A percentile compares a stretch with the other conserved stretches of the same genome.
Conservation (phyloP, 2,797 vertebrate genomes). For the Coregonus suidteri region DNA sequence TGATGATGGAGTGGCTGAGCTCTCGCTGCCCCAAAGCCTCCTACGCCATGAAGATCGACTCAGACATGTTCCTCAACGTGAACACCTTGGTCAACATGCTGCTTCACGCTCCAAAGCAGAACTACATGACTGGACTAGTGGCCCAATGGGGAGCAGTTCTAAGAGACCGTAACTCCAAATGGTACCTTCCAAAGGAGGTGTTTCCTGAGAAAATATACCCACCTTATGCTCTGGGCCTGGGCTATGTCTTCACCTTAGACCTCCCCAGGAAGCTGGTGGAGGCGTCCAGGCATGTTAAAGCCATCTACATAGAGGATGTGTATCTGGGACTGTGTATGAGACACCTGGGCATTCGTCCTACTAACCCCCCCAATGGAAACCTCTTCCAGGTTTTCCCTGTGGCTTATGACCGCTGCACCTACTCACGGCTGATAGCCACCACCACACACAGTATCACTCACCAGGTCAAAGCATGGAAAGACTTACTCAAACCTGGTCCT, state of each 20-base stretch:
- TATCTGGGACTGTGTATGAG: slow-evolving; percentile 55
- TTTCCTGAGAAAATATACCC: slow-evolving; percentile 56
- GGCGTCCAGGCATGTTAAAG: too few relatives aligned
- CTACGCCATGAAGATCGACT: slow-evolving; percentile 34
- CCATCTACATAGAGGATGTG: too few relatives aligned
- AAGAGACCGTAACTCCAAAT: slow-evolving; percentile 38
- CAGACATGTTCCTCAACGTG: slow-evolving; percentile 72
- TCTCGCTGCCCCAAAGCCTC: too few relatives aligned
- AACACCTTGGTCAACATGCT: slow-evolving; percentile 37
- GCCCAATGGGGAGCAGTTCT: slow-evolving; percentile 32
- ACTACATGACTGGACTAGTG: slow-evolving; percentile 55
- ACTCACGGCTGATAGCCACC: slow-evolving; percentile 52
- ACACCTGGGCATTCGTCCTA: slow-evolving; percentile 35
- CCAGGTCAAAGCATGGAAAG: slow-evolving; percentile 48
- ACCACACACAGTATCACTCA: slow-evolving; percentile 44
- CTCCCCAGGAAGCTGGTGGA: too few relatives aligned
- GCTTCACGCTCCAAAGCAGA: background rate
- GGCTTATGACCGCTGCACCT: slow-evolving; percentile 53
- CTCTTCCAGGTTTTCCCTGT: slow-evolving; percentile 36
- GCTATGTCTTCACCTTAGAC: too few relatives aligned
- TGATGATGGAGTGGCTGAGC: too few relatives aligned
- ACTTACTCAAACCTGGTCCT: slow-evolving; percentile 45
- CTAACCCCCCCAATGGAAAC: background rate
- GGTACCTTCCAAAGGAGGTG: slow-evolving; percentile 50
- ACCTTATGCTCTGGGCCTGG: slow-evolving; percentile 45